These are phyloP conservation scores for Pterophyllum scalare DNA, from an alignment of 2,113 vertebrate species.

Conservation along the genomic window DNA sequence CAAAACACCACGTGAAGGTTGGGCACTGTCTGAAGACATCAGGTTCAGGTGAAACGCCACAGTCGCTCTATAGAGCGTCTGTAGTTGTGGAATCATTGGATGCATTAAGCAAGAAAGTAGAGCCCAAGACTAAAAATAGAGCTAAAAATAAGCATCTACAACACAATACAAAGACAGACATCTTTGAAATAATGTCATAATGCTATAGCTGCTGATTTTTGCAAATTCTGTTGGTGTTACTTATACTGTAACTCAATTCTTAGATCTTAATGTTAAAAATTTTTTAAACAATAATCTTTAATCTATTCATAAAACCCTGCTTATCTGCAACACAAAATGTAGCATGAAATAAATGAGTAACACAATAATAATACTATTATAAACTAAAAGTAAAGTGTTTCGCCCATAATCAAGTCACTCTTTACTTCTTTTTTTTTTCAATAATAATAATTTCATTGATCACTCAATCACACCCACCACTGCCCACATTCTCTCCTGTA, in stretches of 20 bases:
- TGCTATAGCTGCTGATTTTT: too few relatives aligned
- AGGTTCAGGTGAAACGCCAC: neutral
- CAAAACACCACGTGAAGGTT: neutral
- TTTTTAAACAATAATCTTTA: neutral
- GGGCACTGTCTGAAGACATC: neutral
- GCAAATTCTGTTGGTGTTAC: too few relatives aligned
- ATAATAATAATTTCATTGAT: slow-evolving; percentile 38
- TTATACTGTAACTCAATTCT: neutral
- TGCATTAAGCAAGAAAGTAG: neutral
- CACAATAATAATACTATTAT: slow-evolving; percentile 2
- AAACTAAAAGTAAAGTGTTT: neutral
- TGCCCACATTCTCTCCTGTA: slow-evolving; percentile 35
- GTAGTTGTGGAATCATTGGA: neutral
- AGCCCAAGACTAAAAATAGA: too few relatives aligned
- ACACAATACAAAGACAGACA: too few relatives aligned
- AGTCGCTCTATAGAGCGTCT: neutral
- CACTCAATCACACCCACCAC: slow-evolving; percentile 38
- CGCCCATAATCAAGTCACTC: slow-evolving; percentile 26
- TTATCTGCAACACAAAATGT: neutral
- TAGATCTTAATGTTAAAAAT: neutral
- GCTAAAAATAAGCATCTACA: too few relatives aligned
- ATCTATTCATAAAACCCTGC: neutral
- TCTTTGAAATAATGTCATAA: too few relatives aligned
- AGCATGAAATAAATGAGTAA: neutral
- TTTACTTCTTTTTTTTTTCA: slow-evolving; percentile 16